Conservation (phyloP, 2,888 invertebrate species). For the Xanthorhoe designata region DNA sequence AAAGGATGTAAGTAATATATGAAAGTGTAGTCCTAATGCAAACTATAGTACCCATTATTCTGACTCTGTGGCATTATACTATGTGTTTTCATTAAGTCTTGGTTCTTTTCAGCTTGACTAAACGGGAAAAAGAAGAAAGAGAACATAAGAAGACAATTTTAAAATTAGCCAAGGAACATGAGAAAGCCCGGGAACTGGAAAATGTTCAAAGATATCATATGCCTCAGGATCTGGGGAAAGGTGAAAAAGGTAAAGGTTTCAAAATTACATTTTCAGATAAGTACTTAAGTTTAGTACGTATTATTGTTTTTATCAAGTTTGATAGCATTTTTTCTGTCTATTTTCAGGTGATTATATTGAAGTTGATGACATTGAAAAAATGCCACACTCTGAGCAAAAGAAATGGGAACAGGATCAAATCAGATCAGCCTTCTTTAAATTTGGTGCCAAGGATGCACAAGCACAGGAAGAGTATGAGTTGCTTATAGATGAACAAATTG, state of each 20-base stretch:
- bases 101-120: conserved; percentile 89
- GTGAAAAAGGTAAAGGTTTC: conserved; percentile 81
- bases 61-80: too few relatives aligned
- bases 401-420: conserved; percentile 99
- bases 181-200: conserved; percentile 96
- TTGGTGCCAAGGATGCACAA: conserved; percentile 95
- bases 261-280: not conserved
- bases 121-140: conserved; percentile 93
- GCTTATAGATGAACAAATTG: conserved; percentile 97
- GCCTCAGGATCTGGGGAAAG: conserved; percentile 94
- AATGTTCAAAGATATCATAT: conserved; percentile 97
- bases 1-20: conserved; percentile 89
- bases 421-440: conserved; percentile 95
- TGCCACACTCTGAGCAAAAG: conserved; percentile 93
- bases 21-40: not conserved
- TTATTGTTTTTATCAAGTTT: not conserved
- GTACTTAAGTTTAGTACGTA: too few relatives aligned
- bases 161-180: conserved; percentile 97
- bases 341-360: conserved; percentile 90
- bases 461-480: conserved; percentile 94
- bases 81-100: not conserved
- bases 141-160: conserved; percentile 96
- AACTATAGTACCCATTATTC: not conserved
- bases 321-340: conserved; percentile 2
- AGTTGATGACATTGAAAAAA: conserved; percentile 93